A percentile compares a stretch with the other conserved stretches of the same genome.
These are phyloP conservation scores for Falco rusticolus DNA, from an alignment of 2,797 vertebrate genomes.

Conservation along the genomic window DNA sequence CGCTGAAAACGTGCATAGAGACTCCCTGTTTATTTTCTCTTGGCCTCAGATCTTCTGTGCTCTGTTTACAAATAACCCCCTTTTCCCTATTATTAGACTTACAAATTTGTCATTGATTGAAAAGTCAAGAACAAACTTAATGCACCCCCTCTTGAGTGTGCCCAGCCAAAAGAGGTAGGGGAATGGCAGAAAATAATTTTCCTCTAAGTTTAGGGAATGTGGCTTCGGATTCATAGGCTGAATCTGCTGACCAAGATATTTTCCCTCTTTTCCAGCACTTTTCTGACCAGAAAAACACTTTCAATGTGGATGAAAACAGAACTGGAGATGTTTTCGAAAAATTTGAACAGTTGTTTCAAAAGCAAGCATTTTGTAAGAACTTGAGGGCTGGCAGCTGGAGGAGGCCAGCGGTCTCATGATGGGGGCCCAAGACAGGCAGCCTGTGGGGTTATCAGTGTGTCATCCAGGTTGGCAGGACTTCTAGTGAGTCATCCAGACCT, in stretches of 20 bases:
- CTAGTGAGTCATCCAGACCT: conserved; percentile 12
- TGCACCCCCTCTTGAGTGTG: background rate
- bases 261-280: conserved; percentile 7
- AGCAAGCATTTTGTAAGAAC: background rate
- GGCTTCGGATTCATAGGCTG: background rate
- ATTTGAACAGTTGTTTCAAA: background rate
- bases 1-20: background rate
- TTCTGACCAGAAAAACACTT: conserved; percentile 30
- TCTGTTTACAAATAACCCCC: background rate
- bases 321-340: background rate
- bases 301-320: background rate
- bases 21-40: background rate
- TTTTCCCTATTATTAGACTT: background rate
- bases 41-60: background rate
- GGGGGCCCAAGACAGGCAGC: background rate
- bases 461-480: conserved; percentile 20
- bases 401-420: background rate
- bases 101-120: background rate
- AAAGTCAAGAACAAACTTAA: background rate
- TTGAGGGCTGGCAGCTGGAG: background rate
- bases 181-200: background rate
- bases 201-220: background rate
- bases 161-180: background rate
- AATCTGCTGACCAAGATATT: conserved; percentile 12
- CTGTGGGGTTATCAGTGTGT: background rate